Base-by-base conservation (phyloP, 2,113 vertebrate species). In the Amphiprion percula region DNA sequence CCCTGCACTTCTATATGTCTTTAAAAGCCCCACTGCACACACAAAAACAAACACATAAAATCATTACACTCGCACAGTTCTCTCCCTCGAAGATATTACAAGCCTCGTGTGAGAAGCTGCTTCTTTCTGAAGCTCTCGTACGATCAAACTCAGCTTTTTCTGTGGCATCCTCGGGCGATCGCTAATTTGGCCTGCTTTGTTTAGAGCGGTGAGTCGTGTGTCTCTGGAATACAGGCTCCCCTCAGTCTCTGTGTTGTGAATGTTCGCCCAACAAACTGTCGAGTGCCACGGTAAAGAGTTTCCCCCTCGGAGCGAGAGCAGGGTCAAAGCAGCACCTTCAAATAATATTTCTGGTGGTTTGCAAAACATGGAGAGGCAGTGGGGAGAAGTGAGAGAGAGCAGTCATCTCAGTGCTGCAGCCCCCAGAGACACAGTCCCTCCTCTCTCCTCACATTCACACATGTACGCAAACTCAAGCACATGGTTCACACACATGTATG, bases 301-400 rank as follows among this genome's bases (percentile, higher is more conserved):
- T n/a, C 53, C 52, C 49, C 39, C 52, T 52, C 24, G 10, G 59
- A 67, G 73, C 53, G 47, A 50, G 37, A 79, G 10, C 64, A 41
- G 52, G 59, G 74, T 87, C 71, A 74, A 68, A 80, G 62, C 63
- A 52, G 69, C 65, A 82, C 71, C 63, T 90, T 87, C 63, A 82
- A 82, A 86, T 58, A 83, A 87, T 84, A 88, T 90, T 85, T 82
- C 84, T 88, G 56, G 50, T 84, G 83, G 88, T 87, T 74, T 75
- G 72, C 63, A 84, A 85, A 91, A 85, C 77, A 84, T 46, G 49
- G 77, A 54, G 61, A 63, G 78, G 73, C 68, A 71, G 69, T 56
- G 62, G 63, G 82, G 77, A 72, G 72, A 80, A 19, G 71, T 82
- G 71, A 81, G 82, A 83, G 83, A 80, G 52, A 75, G 56, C 60